Percentiles rank a stretch among this genome's conserved stretches.
Conservation (phyloP, 2,797 vertebrate genomes). For the Onychomys arenicola region DNA sequence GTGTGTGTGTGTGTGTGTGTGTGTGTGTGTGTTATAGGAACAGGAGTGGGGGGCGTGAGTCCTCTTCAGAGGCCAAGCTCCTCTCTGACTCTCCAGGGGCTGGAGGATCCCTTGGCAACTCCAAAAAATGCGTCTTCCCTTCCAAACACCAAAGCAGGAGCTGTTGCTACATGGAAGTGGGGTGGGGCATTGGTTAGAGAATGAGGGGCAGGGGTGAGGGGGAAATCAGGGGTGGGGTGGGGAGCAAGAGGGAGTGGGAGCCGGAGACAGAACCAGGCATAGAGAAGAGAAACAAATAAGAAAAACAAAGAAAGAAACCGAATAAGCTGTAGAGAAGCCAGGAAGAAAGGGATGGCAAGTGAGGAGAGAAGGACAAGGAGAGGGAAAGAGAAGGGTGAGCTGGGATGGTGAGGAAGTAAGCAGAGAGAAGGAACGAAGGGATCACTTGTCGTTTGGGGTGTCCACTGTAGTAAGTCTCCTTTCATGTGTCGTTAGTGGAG, state of each 20-base stretch:
- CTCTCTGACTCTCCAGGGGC: neutral
- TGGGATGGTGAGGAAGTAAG: rapidly evolving
- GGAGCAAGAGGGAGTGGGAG: neutral
- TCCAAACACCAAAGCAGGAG: neutral
- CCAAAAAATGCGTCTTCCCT: neutral
- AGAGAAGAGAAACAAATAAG: neutral
- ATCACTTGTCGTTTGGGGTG: rapidly evolving
- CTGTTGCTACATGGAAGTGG: neutral
- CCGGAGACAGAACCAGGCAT: too few relatives aligned
- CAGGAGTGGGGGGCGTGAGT: rapidly evolving
- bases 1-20: neutral
- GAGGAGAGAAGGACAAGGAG: rapidly evolving
- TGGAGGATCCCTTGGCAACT: neutral
- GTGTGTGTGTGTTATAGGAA: neutral
- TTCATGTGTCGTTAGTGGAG: neutral
- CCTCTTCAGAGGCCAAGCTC: neutral
- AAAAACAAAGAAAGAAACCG: neutral
- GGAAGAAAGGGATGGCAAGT: neutral
- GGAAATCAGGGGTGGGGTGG: neutral
- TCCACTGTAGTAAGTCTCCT: neutral
- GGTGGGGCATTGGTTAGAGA: neutral
- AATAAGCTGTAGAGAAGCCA: neutral
- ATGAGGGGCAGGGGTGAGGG: neutral
- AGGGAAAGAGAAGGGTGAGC: rapidly evolving
- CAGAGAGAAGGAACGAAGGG: rapidly evolving